Conservation (phyloP, 2,113 vertebrate species). For the Ammodytes dubius region DNA sequence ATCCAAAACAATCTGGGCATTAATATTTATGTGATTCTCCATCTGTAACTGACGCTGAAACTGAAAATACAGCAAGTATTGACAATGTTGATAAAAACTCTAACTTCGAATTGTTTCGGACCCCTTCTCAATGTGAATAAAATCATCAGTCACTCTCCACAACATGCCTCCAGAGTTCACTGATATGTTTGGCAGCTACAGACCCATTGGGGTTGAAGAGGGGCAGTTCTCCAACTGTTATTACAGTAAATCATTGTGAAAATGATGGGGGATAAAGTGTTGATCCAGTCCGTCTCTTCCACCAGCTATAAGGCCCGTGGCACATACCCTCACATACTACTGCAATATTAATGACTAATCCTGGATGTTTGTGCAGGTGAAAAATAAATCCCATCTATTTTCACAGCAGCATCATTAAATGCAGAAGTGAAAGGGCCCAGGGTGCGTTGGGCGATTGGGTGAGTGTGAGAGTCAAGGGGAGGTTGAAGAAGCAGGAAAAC, state of each 20-base stretch:
- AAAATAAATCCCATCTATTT: conserved; percentile 39
- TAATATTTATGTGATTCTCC: conserved; percentile 21
- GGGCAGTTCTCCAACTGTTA: neutral
- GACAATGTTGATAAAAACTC: conserved; percentile 18
- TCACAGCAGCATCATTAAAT: conserved; percentile 59
- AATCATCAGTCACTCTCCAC: conserved; percentile 1
- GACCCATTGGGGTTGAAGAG: neutral
- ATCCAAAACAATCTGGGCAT: conserved; percentile 21
- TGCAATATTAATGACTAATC: conserved; percentile 55
- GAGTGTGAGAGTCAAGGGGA: neutral
- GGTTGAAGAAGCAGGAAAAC: conserved; percentile 6
- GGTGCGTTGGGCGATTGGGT: conserved; percentile 6
- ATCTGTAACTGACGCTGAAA: conserved; percentile 38
- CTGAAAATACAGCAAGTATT: conserved; percentile 30
- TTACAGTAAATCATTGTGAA: neutral
- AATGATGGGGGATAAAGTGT: conserved; percentile 36
- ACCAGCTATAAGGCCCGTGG: neutral
- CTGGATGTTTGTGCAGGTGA: conserved; percentile 32
- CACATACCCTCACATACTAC: conserved; percentile 9
- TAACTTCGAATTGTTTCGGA: conserved; percentile 25
- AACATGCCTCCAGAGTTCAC: conserved; percentile 32
- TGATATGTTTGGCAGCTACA: conserved; percentile 29
- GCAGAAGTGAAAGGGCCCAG: conserved; percentile 48
- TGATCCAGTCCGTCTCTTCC: conserved; percentile 27
- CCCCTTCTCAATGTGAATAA: conserved; percentile 13